Conservation (phyloP, 1,140 invertebrate genomes). For the Zaprionus africanus region DNA sequence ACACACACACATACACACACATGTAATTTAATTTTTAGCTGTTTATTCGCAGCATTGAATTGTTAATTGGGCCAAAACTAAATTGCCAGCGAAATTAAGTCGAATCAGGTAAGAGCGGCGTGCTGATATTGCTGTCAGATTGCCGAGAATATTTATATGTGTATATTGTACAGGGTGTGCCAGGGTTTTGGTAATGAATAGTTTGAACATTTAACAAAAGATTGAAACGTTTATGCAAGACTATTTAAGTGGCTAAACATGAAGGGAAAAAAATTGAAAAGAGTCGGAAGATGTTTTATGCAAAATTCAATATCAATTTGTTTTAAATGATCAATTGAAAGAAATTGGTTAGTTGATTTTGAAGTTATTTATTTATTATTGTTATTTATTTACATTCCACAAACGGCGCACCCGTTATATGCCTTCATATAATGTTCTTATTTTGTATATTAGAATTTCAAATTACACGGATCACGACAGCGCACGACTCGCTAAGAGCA, state of each 20-base stretch:
- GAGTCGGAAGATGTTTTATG: too few species aligned
- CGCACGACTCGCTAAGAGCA: neutral
- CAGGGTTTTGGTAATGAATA: too few species aligned
- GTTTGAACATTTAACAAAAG: too few species aligned
- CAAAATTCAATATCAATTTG: too few species aligned
- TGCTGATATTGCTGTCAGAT: neutral
- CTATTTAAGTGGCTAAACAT: too few species aligned
- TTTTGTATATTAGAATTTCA: neutral
- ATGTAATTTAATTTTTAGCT: slow-evolving; percentile 8
- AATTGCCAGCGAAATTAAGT: slow-evolving; percentile 3
- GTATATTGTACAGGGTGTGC: neutral
- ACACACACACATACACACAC: neutral
- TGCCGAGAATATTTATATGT: neutral
- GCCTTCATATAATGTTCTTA: neutral
- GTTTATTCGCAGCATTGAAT: neutral
- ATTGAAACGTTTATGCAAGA: too few species aligned
- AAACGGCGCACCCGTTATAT: neutral
- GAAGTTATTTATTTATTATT: too few species aligned
- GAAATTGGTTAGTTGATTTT: too few species aligned
- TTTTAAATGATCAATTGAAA: too few species aligned
- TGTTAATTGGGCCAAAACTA: slow-evolving; percentile 12
- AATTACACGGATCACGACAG: neutral
- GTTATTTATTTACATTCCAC: too few species aligned
- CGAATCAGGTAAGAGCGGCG: neutral
- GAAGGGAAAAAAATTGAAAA: too few species aligned